These are phyloP conservation scores for Antennarius striatus DNA, from an alignment of 2,113 vertebrate species.

Conservation along the genomic window DNA sequence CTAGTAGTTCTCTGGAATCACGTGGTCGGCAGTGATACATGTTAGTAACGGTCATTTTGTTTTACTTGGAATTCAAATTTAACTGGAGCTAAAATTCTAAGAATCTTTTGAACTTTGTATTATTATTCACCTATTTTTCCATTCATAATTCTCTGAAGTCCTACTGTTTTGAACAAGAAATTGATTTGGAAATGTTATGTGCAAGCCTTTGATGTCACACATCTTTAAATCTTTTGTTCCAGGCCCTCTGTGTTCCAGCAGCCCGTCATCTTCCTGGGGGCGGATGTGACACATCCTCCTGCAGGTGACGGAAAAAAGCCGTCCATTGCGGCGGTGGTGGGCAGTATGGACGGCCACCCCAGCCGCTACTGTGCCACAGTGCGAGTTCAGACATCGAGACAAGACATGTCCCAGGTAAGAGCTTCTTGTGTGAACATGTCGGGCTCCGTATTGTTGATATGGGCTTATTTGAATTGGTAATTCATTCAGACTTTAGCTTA, in stretches of 20 bases:
- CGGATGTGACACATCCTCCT: slow-evolving; percentile 94
- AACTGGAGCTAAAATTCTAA: not conserved
- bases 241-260: slow-evolving; percentile 99
- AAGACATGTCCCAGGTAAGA: slow-evolving; percentile 88
- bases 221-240: slow-evolving; percentile 3
- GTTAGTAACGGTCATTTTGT: not conserved
- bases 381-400: slow-evolving; percentile 94
- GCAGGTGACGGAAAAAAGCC: slow-evolving; percentile 98
- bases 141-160: not conserved
- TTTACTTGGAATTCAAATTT: not conserved
- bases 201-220: not conserved
- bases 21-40: not conserved
- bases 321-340: slow-evolving; percentile 96
- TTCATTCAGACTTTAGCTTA: too few species aligned
- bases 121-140: not conserved
- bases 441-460: too few species aligned
- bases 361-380: slow-evolving; percentile 98
- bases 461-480: too few species aligned
- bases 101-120: not conserved
- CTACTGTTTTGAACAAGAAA: too few species aligned
- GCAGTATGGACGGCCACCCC: slow-evolving; percentile 98
- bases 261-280: slow-evolving; percentile 97
- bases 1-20: not conserved
- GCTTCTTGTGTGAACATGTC: too few species aligned
- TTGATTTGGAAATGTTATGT: not conserved